A percentile compares a stretch with the other conserved stretches of the same genome.
Conservation (phyloP, 2,113 vertebrate genomes). For the Megaptera novaeangliae region DNA sequence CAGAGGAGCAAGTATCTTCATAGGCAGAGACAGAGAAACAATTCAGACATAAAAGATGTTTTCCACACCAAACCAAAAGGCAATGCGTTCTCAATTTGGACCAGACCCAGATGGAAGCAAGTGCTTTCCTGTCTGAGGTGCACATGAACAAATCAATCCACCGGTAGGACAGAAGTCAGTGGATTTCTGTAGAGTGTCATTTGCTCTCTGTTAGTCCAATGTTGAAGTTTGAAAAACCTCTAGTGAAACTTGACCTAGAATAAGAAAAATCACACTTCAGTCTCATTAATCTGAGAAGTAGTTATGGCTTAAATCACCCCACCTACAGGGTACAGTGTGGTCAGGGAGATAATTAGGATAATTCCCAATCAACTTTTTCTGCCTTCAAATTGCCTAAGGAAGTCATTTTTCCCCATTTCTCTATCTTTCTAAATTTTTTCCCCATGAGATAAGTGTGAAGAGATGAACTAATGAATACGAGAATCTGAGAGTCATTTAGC, state of each 20-base stretch:
- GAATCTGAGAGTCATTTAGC: background rate
- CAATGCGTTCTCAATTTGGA: accelerated
- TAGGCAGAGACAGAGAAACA: background rate
- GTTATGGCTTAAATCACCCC: background rate
- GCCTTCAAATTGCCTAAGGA: background rate
- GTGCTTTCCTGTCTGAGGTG: background rate
- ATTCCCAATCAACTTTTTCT: background rate
- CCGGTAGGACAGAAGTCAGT: background rate
- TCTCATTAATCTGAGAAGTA: background rate
- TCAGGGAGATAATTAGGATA: background rate
- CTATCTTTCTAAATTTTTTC: background rate
- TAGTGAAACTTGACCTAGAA: no score
- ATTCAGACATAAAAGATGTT: no score
- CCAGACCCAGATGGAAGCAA: background rate
- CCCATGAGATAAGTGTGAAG: background rate
- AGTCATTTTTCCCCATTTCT: background rate
- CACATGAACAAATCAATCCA: accelerated
- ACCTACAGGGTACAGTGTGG: background rate
- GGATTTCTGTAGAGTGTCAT: background rate
- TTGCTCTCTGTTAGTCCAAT: background rate
- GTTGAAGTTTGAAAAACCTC: background rate
- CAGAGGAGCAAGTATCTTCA: background rate
- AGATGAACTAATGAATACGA: background rate
- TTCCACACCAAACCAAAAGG: background rate
- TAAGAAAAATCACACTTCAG: background rate